These are phyloP conservation scores for Yponomeuta sedellus DNA, from an alignment of 2,888 invertebrate genomes.

Conservation along the genomic window DNA sequence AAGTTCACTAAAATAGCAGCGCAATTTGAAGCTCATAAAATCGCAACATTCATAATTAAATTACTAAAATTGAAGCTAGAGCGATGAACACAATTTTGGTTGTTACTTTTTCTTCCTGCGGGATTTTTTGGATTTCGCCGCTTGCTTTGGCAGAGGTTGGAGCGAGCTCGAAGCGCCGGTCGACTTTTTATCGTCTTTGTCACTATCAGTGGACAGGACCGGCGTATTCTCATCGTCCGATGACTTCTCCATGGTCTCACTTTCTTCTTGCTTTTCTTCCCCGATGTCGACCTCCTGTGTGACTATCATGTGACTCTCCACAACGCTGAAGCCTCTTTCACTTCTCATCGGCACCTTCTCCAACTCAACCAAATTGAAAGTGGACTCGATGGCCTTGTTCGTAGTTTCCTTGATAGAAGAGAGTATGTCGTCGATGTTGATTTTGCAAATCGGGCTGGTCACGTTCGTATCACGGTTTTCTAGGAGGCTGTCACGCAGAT, in stretches of 20 bases:
- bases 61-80: constrained; percentile 22
- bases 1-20: constrained; percentile 42
- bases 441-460: constrained; percentile 65
- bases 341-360: constrained; percentile 57
- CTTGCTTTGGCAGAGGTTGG: constrained; percentile 57
- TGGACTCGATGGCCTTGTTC: constrained; percentile 47
- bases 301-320: constrained; percentile 60
- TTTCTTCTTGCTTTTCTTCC: constrained; percentile 44
- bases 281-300: constrained; percentile 58
- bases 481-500: constrained; percentile 63
- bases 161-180: constrained; percentile 51
- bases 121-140: constrained; percentile 71
- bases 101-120: constrained; percentile 79
- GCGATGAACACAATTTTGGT: constrained; percentile 30
- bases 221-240: constrained; percentile 76
- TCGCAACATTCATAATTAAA: constrained; percentile 8
- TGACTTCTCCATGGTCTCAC: constrained; percentile 66
- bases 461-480: constrained; percentile 50
- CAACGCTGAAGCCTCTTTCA: constrained; percentile 60
- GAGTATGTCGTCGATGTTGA: constrained; percentile 63
- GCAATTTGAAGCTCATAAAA: not conserved
- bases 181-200: constrained; percentile 64
- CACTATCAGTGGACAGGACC: constrained; percentile 74
- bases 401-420: constrained; percentile 61
- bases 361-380: constrained; percentile 62